phyloP scores from a whole-genome alignment of 2,888 invertebrate genomes.

The Deilephila porcellus region DNA sequence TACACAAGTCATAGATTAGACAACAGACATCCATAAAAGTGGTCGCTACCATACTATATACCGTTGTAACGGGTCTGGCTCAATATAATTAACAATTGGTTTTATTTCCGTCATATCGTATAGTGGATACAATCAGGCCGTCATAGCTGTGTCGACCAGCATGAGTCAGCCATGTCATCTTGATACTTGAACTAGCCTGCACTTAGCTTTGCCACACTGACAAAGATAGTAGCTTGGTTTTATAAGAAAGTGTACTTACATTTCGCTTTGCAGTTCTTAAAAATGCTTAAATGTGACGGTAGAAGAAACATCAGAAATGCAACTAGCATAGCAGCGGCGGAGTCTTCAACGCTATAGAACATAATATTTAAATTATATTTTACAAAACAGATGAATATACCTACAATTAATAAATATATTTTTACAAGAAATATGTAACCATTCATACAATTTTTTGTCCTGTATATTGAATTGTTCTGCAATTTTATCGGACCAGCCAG shows the following conservation, averaged over 20 bases:
- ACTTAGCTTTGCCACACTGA: too few relatives aligned
- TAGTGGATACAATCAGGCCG: too few relatives aligned
- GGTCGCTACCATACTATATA: too few relatives aligned
- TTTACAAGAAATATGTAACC: background rate
- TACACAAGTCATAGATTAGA: too few relatives aligned
- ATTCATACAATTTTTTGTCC: slow-evolving; percentile 56
- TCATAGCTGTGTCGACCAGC: too few relatives aligned
- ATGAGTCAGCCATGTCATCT: too few relatives aligned
- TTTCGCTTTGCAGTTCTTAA: slow-evolving; percentile 58
- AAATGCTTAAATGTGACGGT: slow-evolving; percentile 53
- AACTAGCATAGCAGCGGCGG: slow-evolving; percentile 58
- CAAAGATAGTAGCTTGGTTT: background rate
- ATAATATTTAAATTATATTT: background rate
- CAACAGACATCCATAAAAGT: too few relatives aligned
- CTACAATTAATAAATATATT: background rate
- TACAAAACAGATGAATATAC: background rate
- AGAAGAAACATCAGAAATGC: slow-evolving; percentile 60
- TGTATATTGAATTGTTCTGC: slow-evolving; percentile 34
- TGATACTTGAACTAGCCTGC: too few relatives aligned
- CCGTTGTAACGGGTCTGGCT: too few relatives aligned
- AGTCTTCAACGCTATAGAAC: slow-evolving; percentile 65
- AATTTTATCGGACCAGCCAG: slow-evolving; percentile 68
- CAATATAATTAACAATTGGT: too few relatives aligned
- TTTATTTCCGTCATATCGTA: too few relatives aligned
- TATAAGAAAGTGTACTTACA: slow-evolving; percentile 49